These are phyloP conservation scores for Cerastis leucographa DNA, from an alignment of 2,888 invertebrate species.

Conservation along the genomic window DNA sequence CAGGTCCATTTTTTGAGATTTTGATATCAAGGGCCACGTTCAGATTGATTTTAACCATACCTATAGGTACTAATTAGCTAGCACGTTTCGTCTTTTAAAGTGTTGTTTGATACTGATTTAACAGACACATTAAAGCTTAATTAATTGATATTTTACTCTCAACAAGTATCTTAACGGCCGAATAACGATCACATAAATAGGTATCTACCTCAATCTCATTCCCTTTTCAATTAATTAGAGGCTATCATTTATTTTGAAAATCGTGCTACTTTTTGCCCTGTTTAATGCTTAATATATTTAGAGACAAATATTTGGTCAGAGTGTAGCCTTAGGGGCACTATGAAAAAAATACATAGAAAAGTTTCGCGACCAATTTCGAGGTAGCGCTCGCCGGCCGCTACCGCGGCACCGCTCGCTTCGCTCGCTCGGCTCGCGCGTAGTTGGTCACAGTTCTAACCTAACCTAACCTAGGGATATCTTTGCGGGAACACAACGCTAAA, in stretches of 20 bases:
- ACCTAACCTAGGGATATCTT: no score
- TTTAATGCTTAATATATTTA: neutral
- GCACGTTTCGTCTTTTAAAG: neutral
- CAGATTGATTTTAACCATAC: neutral
- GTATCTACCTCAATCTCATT: neutral
- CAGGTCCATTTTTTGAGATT: neutral
- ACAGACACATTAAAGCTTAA: neutral
- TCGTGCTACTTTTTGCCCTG: neutral
- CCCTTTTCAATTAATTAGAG: neutral
- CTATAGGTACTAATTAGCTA: neutral
- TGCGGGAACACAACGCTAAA: no score
- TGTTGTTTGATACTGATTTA: neutral
- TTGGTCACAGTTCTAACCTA: no score
- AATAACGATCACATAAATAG: neutral
- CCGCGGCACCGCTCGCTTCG: no score
- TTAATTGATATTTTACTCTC: slow-evolving; percentile 2
- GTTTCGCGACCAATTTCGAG: no score
- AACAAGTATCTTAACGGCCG: neutral
- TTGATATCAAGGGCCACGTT: neutral
- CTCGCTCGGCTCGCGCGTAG: no score
- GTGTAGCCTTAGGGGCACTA: no score
- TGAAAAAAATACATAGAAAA: no score
- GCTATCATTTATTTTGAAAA: no score
- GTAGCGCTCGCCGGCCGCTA: no score
- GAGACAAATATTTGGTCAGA: no score